Evolutionary conservation across 1,140 invertebrate genomes (phyloP).

Genomic region (Drosophila tani): DNA sequence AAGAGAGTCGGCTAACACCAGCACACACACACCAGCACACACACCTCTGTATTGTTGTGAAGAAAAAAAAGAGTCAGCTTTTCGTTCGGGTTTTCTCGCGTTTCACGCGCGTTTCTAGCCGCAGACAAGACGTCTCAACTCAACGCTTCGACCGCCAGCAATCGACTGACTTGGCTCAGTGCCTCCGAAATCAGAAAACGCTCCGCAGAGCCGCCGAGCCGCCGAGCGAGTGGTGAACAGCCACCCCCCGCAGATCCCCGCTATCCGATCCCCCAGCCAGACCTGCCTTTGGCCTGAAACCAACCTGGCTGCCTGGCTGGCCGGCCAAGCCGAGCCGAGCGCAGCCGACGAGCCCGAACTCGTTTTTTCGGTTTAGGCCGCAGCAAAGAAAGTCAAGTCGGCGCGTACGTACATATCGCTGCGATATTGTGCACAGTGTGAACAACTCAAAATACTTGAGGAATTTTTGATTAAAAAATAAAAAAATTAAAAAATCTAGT

Average conservation of each 20-base stretch:
- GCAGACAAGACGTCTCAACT: constrained; percentile 67
- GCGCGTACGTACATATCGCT: constrained; percentile 39
- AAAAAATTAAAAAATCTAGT: too few species aligned
- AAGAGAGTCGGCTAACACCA: constrained; percentile 45
- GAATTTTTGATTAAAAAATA: neutral
- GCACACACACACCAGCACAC: constrained; percentile 19
- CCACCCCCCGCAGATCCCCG: neutral
- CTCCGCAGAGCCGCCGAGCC: neutral
- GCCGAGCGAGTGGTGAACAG: neutral
- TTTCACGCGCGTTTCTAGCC: constrained; percentile 39
- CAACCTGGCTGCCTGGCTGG: constrained; percentile 22
- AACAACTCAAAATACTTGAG: neutral
- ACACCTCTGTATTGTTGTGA: constrained; percentile 36
- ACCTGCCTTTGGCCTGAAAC: constrained; percentile 17
- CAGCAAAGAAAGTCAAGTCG: constrained; percentile 78
- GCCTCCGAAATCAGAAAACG: constrained; percentile 36
- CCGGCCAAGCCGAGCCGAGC: constrained; percentile 28
- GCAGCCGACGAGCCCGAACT: constrained; percentile 58
- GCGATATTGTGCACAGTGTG: constrained; percentile 26
- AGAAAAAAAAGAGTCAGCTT: constrained; percentile 32
- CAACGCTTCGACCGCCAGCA: constrained; percentile 71
- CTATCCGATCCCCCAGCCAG: neutral
- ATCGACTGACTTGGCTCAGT: constrained; percentile 70
- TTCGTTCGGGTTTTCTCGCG: constrained; percentile 20
- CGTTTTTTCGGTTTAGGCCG: constrained; percentile 39